phyloP scores from a whole-genome alignment of 1,140 invertebrate species.

The Lasioglossum albipes region DNA sequence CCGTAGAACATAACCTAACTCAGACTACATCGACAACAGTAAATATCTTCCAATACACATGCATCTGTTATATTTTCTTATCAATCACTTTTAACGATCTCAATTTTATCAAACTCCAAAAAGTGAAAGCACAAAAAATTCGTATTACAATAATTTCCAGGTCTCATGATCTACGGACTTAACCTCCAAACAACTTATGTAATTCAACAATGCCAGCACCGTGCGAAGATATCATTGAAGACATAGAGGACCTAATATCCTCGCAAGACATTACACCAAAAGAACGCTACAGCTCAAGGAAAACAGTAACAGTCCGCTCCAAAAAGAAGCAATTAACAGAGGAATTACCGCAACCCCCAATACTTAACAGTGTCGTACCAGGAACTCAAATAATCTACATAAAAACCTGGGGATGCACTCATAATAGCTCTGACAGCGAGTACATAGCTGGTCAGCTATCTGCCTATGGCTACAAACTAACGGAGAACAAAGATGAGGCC shows the following conservation, averaged over 20 bases:
- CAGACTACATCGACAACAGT: too few species aligned
- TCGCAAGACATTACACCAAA: conserved; percentile 88
- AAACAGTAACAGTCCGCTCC: conserved; percentile 83
- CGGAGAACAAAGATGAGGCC: conserved; percentile 89
- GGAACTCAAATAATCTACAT: conserved; percentile 96
- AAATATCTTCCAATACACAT: too few species aligned
- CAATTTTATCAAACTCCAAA: too few species aligned
- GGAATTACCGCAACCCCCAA: conserved; percentile 49
- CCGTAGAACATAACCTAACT: too few species aligned
- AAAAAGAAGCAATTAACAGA: conserved; percentile 74
- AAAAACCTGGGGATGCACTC: conserved; percentile 98
- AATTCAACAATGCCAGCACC: conserved; percentile 79
- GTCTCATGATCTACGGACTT: background rate
- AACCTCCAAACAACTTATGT: background rate
- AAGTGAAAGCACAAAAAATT: too few species aligned
- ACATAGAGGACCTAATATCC: conserved; percentile 91
- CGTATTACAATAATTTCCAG: background rate
- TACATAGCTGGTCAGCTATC: conserved; percentile 98
- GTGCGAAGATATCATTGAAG: conserved; percentile 85
- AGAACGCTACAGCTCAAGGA: conserved; percentile 85
- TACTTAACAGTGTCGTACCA: conserved; percentile 82
- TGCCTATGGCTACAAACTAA: conserved; percentile 92
- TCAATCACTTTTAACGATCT: too few species aligned
- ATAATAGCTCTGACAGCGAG: conserved; percentile 97
- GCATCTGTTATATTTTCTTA: too few species aligned